phyloP scores from a whole-genome alignment of 2,888 invertebrate species.

The Cheilosia vulpina region DNA sequence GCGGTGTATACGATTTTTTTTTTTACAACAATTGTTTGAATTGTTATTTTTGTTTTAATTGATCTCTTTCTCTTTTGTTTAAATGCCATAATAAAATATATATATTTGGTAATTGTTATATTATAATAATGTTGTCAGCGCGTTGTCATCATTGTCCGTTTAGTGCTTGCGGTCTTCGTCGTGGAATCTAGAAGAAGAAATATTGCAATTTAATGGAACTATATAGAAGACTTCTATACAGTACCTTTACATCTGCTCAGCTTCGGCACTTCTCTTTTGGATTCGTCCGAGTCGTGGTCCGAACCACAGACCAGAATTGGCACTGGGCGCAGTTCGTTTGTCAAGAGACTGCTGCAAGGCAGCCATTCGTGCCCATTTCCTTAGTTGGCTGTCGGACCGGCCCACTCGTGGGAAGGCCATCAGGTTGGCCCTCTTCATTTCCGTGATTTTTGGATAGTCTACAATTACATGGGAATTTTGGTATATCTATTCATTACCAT shows the following conservation, averaged over 20 bases:
- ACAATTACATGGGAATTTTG: not conserved
- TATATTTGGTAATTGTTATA: slow-evolving; percentile 28
- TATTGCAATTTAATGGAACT: not conserved
- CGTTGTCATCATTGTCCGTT: slow-evolving; percentile 26
- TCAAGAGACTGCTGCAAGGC: slow-evolving; percentile 81
- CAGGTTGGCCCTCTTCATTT: slow-evolving; percentile 82
- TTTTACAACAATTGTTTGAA: slow-evolving; percentile 8
- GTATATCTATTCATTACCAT: not conserved
- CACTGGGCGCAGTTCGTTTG: slow-evolving; percentile 82
- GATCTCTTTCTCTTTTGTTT: slow-evolving; percentile 35
- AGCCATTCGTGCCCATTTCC: slow-evolving; percentile 81
- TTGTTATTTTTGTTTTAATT: slow-evolving; percentile 23
- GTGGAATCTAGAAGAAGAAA: not conserved
- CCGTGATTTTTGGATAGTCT: slow-evolving; percentile 80
- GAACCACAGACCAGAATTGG: slow-evolving; percentile 87
- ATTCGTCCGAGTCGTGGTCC: slow-evolving; percentile 87
- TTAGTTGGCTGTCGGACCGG: slow-evolving; percentile 81
- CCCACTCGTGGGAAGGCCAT: slow-evolving; percentile 84
- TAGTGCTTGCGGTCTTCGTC: slow-evolving; percentile 1
- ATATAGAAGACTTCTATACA: not conserved
- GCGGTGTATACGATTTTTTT: not conserved
- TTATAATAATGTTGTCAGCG: not conserved
- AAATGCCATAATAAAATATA: slow-evolving; percentile 54
- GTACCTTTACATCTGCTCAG: slow-evolving; percentile 73
- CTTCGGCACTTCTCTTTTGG: slow-evolving; percentile 79